Percentiles rank a stretch among this genome's conserved stretches.
Evolutionary conservation across 1,140 invertebrate species (phyloP).

Genomic region (Teleopsis dalmanni): DNA sequence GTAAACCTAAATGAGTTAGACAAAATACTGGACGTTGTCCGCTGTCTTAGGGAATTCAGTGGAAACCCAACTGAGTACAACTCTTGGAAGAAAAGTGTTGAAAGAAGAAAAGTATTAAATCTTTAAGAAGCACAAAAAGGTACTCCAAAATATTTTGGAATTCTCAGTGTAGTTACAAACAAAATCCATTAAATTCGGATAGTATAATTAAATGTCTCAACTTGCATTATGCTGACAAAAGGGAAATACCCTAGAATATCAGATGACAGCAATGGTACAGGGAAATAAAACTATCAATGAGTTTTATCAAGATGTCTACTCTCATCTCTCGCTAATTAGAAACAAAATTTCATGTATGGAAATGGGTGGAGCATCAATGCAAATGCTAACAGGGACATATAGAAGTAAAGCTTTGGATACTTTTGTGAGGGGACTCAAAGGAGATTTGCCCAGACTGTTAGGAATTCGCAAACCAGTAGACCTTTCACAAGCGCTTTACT

Average conservation of each 20-base stretch:
- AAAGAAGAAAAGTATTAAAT: too few relatives aligned
- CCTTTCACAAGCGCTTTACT: conserved; percentile 5
- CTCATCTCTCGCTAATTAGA: conserved; percentile 5
- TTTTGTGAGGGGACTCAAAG: conserved; percentile 12
- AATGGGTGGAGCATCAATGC: not conserved
- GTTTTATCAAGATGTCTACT: conserved; percentile 13
- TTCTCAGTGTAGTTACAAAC: not conserved
- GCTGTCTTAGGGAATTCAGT: not conserved
- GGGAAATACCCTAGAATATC: conserved; percentile 13
- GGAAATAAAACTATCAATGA: conserved; percentile 10
- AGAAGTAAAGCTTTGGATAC: conserved; percentile 11
- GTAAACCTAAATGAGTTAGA: not conserved
- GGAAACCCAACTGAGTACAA: conserved; percentile 1
- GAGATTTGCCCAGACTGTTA: conserved; percentile 6
- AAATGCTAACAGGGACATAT: conserved; percentile 3
- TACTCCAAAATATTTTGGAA: not conserved
- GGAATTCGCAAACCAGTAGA: conserved; percentile 3
- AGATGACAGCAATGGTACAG: conserved; percentile 11
- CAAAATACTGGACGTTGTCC: not conserved
- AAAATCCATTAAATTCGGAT: conserved; percentile 9
- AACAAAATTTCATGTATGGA: conserved; percentile 6
- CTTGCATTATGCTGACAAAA: conserved; percentile 12
- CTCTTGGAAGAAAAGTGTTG: conserved; percentile 10
- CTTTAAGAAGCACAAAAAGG: not conserved
- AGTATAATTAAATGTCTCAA: conserved; percentile 9